Percentiles rank a stretch among this genome's conserved stretches.
These are phyloP conservation scores for Alexandromys fortis DNA, from an alignment of 2,113 vertebrate species.

Conservation along the genomic window DNA sequence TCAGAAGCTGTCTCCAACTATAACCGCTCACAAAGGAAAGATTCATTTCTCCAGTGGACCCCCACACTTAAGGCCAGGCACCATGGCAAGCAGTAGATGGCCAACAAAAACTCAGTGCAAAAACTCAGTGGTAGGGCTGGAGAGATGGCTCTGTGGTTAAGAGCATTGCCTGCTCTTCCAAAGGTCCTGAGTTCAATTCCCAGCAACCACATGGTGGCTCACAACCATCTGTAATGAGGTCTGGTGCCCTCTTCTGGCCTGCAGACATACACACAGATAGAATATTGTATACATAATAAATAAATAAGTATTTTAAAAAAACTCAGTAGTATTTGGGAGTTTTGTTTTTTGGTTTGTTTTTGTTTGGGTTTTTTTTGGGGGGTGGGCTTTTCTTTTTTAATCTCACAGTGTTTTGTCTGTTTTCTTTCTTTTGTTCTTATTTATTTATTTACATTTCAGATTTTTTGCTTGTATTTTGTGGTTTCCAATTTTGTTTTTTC, in stretches of 20 bases:
- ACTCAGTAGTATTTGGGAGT: neutral
- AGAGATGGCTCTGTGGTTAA: no score
- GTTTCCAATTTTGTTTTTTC: neutral
- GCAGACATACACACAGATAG: no score
- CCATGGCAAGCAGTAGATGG: neutral
- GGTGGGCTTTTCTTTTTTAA: no score
- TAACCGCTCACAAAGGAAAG: neutral
- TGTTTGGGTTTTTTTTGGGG: no score
- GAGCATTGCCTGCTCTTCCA: no score
- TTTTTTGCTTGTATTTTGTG: neutral
- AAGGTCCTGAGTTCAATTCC: no score
- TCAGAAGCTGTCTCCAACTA: neutral
- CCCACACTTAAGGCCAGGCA: neutral
- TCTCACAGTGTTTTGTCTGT: no score
- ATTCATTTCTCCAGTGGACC: neutral
- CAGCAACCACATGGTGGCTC: no score
- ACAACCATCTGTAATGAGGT: no score
- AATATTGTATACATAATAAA: no score
- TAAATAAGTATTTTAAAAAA: neutral
- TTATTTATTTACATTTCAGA: neutral
- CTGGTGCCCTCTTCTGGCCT: no score
- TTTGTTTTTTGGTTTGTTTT: neutral
- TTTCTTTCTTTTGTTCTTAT: neutral
- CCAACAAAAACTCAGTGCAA: neutral
- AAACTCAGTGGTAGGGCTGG: neutral